Base-by-base conservation (phyloP, 2,113 vertebrate genomes). In the Chunga burmeisteri region DNA sequence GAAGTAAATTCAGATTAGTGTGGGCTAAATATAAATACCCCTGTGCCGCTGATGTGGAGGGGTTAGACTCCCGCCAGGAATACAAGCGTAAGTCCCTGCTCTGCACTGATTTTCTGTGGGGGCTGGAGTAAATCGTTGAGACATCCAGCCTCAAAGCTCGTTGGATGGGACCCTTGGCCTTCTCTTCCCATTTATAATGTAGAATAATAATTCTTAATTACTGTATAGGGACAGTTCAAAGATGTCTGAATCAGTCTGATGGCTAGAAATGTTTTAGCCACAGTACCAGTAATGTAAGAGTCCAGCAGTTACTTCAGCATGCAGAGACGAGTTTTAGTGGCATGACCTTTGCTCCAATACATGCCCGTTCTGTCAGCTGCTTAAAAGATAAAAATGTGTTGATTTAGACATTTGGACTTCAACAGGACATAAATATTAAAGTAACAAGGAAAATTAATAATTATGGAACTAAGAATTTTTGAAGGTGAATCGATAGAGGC, bases 1-100 rank as follows among this genome's bases (percentile, higher is more conserved):
- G 62, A 94, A 53, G 44, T 61, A 93, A 94, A 93, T 78, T 80
- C 91, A 89, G 95, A 82, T 93, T 66, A 89, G 44, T 3, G 10
- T 71, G 83, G 81, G 80, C 81, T 95, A 94, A 87, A 96, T 95
- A 96, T 91, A 95, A 95, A 80, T 10, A 80, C 11, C 9, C 19
- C 63, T 58, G 63, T 74, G 55, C 40, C 53, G 62, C 15, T 77
- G 66, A 80, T 82, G 19, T 53, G 81, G 90, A 93, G 34, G 27
- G 20, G 30, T 42, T 77, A 42, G 53, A 62, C 19, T 94, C 40
- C 27, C 83, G 81, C 66, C 62, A 90, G 92, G 80, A 95, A 90
- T 10, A 82, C 6, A 70, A 75, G 30, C 1, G 0, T n/a, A 53
- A 90, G 32, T 58, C 49, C 15, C 78, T 77, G 53, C 40, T 82